phyloP scores from a whole-genome alignment of 2,113 vertebrate species.

The Phaethon lepturus region DNA sequence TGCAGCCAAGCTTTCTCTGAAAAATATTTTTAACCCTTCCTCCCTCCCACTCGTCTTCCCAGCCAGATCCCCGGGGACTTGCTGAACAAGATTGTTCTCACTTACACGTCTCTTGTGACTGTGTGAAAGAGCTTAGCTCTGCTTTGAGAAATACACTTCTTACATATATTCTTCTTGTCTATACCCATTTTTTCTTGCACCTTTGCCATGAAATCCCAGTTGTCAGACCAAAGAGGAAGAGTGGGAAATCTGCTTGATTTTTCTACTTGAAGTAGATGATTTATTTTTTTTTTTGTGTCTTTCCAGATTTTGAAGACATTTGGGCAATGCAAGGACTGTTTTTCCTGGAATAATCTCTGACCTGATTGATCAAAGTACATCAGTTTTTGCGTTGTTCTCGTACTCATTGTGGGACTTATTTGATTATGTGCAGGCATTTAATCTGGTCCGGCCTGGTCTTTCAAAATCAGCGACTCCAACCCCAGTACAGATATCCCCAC shows the following conservation, averaged over 20 bases:
- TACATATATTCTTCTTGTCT: neutral
- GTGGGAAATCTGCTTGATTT: neutral
- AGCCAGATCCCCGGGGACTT: neutral
- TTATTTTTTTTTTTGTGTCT: neutral
- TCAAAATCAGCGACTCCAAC: neutral
- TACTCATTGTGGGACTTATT: neutral
- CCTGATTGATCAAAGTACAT: neutral
- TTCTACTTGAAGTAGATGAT: neutral
- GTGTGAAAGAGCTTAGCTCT: neutral
- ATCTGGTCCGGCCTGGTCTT: neutral
- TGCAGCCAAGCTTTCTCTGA: neutral
- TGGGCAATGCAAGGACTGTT: neutral
- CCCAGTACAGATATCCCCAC: neutral
- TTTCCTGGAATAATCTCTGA: neutral
- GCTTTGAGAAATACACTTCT: neutral
- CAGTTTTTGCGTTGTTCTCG: neutral
- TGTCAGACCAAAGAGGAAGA: neutral
- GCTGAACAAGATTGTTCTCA: neutral
- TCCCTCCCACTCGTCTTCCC: neutral
- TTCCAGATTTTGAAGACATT: neutral
- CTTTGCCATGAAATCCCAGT: neutral
- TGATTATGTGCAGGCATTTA: neutral
- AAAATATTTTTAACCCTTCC: neutral
- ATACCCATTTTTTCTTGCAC: neutral
- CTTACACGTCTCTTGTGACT: neutral